Conservation (phyloP, 2,113 vertebrate species). For the Hiodon alosoides region DNA sequence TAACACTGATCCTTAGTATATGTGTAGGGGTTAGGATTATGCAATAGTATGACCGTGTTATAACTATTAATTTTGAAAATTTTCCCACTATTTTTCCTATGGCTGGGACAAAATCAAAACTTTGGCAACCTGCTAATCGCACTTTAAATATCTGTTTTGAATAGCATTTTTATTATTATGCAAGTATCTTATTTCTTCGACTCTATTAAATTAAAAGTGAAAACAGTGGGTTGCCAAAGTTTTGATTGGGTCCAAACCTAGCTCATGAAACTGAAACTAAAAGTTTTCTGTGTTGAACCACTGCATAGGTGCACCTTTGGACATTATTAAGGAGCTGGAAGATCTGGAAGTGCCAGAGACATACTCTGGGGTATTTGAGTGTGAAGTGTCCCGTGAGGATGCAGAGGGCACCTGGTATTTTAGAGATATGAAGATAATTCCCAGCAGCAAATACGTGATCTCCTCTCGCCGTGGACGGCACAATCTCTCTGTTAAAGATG, state of each 20-base stretch:
- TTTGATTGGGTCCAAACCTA: too few relatives aligned
- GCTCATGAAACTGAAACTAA: too few relatives aligned
- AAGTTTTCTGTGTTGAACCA: neutral
- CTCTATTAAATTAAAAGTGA: neutral
- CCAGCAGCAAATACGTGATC: slow-evolving; percentile 75
- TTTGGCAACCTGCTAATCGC: too few relatives aligned
- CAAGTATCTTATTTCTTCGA: neutral
- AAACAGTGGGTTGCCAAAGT: too few relatives aligned
- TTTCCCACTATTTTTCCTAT: too few relatives aligned
- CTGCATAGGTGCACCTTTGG: slow-evolving; percentile 75
- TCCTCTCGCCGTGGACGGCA: slow-evolving; percentile 86
- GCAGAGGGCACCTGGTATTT: slow-evolving; percentile 88
- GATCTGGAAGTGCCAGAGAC: slow-evolving; percentile 87
- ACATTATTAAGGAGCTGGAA: slow-evolving; percentile 82
- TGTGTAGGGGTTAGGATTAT: too few relatives aligned
- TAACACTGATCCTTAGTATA: too few relatives aligned
- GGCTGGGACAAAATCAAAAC: too few relatives aligned
- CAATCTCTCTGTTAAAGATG: slow-evolving; percentile 82
- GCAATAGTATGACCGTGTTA: too few relatives aligned
- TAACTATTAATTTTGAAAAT: too few relatives aligned
- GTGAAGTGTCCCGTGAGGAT: slow-evolving; percentile 82
- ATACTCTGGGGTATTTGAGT: slow-evolving; percentile 86
- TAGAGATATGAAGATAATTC: slow-evolving; percentile 67
- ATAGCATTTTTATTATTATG: neutral
- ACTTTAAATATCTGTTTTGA: too few relatives aligned